These are phyloP conservation scores for Apodemia mormo DNA, from an alignment of 2,888 invertebrate species.

Conservation along the genomic window DNA sequence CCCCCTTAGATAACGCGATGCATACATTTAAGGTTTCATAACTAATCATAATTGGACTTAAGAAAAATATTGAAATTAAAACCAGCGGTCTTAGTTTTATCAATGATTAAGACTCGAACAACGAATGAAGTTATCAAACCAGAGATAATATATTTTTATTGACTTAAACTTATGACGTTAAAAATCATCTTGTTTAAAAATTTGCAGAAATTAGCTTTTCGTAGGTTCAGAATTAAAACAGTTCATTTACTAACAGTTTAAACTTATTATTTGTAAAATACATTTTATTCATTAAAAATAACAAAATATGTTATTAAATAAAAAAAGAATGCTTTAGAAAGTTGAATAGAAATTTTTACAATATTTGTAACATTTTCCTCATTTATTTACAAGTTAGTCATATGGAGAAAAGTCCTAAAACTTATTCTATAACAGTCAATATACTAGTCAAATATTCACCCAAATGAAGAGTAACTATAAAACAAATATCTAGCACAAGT, in stretches of 20 bases:
- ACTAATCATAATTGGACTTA: too few relatives aligned
- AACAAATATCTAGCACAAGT: conserved; percentile 66
- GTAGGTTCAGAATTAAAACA: conserved; percentile 6
- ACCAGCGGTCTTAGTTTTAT: too few relatives aligned
- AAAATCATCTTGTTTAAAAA: neutral
- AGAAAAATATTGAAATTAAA: too few relatives aligned
- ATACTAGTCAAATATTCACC: conserved; percentile 56
- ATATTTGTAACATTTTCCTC: conserved; percentile 13
- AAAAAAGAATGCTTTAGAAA: conserved; percentile 14
- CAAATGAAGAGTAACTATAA: conserved; percentile 53
- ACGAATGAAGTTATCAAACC: too few relatives aligned
- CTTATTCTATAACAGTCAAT: conserved; percentile 31
- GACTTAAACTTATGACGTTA: neutral
- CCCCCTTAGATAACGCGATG: too few relatives aligned
- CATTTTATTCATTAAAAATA: conserved; percentile 13
- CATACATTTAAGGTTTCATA: too few relatives aligned
- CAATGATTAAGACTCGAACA: too few relatives aligned
- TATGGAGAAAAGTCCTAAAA: conserved; percentile 12
- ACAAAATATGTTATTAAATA: conserved; percentile 17
- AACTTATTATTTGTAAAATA: conserved; percentile 18
- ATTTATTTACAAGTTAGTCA: conserved; percentile 13
- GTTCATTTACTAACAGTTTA: conserved; percentile 10
- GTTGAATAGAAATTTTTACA: conserved; percentile 13
- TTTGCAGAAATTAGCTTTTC: neutral
- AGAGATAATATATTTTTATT: neutral